A percentile compares a stretch with the other conserved stretches of the same genome.
Evolutionary conservation across 2,888 invertebrate genomes (phyloP).

Genomic region (Limenitis arthemis): DNA sequence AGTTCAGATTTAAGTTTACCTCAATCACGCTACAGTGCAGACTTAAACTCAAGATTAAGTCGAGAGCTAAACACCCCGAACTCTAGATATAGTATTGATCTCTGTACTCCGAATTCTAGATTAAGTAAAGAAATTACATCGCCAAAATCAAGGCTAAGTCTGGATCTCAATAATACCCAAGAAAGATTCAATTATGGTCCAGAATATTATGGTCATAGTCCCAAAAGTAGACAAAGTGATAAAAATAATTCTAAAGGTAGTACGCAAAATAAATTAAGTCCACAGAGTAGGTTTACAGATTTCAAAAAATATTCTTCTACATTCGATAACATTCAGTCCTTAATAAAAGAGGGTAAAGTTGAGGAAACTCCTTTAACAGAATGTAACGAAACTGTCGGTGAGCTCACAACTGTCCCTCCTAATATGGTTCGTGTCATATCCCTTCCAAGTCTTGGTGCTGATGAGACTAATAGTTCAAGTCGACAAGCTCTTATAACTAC

Average conservation of each 20-base stretch:
- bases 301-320: slow-evolving; percentile 82
- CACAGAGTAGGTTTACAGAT: slow-evolving; percentile 72
- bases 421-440: slow-evolving; percentile 79
- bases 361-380: slow-evolving; percentile 66
- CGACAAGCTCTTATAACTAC: slow-evolving; percentile 78
- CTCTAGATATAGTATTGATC: slow-evolving; percentile 78
- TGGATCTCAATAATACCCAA: slow-evolving; percentile 72
- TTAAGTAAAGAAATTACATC: slow-evolving; percentile 71
- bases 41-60: slow-evolving; percentile 68
- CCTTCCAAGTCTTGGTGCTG: slow-evolving; percentile 74
- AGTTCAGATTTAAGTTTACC: slow-evolving; percentile 76
- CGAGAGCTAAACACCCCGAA: slow-evolving; percentile 74
- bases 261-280: slow-evolving; percentile 62
- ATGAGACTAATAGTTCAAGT: slow-evolving; percentile 64
- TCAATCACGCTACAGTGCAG: slow-evolving; percentile 71
- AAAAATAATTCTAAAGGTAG: slow-evolving; percentile 41
- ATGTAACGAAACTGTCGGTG: slow-evolving; percentile 73
- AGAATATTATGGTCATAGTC: slow-evolving; percentile 64
- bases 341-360: slow-evolving; percentile 79
- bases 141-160: slow-evolving; percentile 73
- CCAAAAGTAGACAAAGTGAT: slow-evolving; percentile 62
- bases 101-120: slow-evolving; percentile 75
- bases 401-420: slow-evolving; percentile 74
- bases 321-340: slow-evolving; percentile 82
- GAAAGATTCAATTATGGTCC: slow-evolving; percentile 61